Percentiles rank a stretch among this genome's conserved stretches.
Evolutionary conservation across 2,888 invertebrate genomes (phyloP).

Genomic region (Dynastes grantii): DNA sequence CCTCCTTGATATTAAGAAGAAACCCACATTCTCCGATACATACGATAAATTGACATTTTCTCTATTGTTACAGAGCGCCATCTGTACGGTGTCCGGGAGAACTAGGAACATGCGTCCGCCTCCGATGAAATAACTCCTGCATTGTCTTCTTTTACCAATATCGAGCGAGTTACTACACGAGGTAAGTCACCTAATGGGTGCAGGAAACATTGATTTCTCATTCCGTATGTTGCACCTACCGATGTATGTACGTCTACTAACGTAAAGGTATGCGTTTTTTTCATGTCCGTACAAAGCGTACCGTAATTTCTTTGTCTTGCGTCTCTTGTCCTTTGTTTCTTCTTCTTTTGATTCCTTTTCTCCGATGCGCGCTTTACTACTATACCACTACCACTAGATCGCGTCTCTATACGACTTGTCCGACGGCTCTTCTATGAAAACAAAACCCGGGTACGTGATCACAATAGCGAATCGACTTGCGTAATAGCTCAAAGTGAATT

Average conservation of each 20-base stretch:
- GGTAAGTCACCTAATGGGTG: conserved; percentile 18
- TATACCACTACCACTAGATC: conserved; percentile 4
- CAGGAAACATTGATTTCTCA: background rate
- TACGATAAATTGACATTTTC: conserved; percentile 23
- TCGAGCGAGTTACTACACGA: conserved; percentile 18
- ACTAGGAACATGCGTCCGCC: conserved; percentile 26
- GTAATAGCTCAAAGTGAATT: conserved; percentile 22
- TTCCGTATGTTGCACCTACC: background rate
- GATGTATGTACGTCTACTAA: background rate
- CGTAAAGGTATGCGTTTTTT: background rate
- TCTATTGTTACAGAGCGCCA: conserved; percentile 24
- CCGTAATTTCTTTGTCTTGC: conserved; percentile 36
- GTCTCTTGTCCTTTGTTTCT: background rate
- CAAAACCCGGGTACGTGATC: conserved; percentile 17
- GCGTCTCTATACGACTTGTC: background rate
- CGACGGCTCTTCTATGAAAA: conserved; percentile 9
- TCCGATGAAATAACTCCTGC: conserved; percentile 23
- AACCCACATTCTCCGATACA: background rate
- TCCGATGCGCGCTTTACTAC: background rate
- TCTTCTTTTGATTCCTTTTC: background rate
- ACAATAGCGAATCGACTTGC: conserved; percentile 29
- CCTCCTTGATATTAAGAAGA: conserved; percentile 26
- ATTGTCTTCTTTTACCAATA: conserved; percentile 19
- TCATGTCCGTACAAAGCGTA: background rate
- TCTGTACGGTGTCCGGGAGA: background rate